Evolutionary conservation across 2,113 vertebrate genomes (phyloP).

Genomic region (Trochalopteron elliotii): DNA sequence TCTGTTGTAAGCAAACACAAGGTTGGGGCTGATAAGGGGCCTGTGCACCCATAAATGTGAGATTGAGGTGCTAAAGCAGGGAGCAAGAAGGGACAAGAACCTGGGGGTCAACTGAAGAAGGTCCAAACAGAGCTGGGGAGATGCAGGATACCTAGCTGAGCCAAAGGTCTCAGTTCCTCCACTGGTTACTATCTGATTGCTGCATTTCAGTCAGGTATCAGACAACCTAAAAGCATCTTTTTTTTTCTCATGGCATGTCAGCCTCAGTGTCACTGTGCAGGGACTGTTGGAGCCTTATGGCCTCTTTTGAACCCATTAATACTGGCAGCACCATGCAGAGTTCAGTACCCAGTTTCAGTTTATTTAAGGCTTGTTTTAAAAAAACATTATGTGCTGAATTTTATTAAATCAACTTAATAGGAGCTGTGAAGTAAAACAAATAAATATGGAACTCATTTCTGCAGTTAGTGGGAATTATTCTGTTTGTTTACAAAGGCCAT

Average conservation of each 20-base stretch:
- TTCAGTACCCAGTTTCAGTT: slow-evolving; percentile 41
- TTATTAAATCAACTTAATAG: slow-evolving; percentile 71
- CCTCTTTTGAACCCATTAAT: slow-evolving; percentile 20
- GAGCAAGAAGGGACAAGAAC: not conserved
- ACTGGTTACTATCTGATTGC: not conserved
- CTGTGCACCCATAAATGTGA: not conserved
- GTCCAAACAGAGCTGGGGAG: not conserved
- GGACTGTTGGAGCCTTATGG: not conserved
- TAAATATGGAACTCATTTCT: slow-evolving; percentile 69
- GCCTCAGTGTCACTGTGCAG: not conserved
- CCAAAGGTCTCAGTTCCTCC: not conserved
- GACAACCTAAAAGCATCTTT: not conserved
- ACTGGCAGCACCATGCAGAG: not conserved
- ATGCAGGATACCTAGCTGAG: not conserved
- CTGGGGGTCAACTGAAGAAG: not conserved
- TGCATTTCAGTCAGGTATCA: not conserved
- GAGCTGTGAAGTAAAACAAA: slow-evolving; percentile 66
- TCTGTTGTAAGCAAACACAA: not conserved
- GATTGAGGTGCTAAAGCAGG: not conserved
- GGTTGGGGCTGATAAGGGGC: not conserved
- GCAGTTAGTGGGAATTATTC: slow-evolving; percentile 64
- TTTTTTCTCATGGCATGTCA: not conserved
- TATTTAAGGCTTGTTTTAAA: slow-evolving; percentile 56
- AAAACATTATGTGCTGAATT: slow-evolving; percentile 53
- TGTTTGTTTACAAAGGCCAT: slow-evolving; percentile 67